These are phyloP conservation scores for Zaprionus davidi DNA, from an alignment of 1,140 invertebrate genomes.

Conservation along the genomic window DNA sequence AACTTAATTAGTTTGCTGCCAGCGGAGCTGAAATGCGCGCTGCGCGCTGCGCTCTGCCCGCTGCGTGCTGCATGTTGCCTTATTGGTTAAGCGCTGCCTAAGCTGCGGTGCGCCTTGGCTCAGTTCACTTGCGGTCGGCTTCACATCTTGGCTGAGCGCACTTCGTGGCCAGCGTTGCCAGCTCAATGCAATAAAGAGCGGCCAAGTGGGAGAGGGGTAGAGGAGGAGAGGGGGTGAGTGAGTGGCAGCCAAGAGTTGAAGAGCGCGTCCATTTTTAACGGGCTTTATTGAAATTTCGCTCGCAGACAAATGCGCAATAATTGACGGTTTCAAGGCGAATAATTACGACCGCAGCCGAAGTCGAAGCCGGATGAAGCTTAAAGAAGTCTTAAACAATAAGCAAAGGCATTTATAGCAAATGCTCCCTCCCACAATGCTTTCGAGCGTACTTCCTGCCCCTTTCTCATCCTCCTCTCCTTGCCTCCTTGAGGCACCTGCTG, in stretches of 20 bases:
- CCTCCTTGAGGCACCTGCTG: not conserved
- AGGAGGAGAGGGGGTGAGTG: not conserved
- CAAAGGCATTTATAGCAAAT: not conserved
- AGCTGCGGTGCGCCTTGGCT: slow-evolving; percentile 30
- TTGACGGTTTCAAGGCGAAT: slow-evolving; percentile 4
- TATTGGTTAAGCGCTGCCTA: slow-evolving; percentile 59
- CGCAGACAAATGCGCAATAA: slow-evolving; percentile 39
- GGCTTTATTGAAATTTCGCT: slow-evolving; percentile 41
- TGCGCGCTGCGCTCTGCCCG: slow-evolving; percentile 35
- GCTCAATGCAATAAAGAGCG: not conserved
- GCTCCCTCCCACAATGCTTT: not conserved
- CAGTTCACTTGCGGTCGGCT: slow-evolving; percentile 42
- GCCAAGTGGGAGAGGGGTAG: not conserved
- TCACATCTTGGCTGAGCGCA: not conserved
- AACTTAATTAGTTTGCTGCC: slow-evolving; percentile 73
- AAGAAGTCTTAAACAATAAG: not conserved
- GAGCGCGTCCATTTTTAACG: slow-evolving; percentile 3
- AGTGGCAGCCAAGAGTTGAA: not conserved
- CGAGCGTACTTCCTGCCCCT: not conserved
- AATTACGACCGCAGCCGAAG: not conserved
- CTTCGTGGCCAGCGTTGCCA: not conserved
- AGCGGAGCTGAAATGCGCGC: slow-evolving; percentile 28
- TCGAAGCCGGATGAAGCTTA: not conserved
- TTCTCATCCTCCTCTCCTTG: not conserved
- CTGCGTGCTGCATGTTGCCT: slow-evolving; percentile 26